These are phyloP conservation scores for Tipula lateralis DNA, from an alignment of 2,888 invertebrate species.

Conservation along the genomic window DNA sequence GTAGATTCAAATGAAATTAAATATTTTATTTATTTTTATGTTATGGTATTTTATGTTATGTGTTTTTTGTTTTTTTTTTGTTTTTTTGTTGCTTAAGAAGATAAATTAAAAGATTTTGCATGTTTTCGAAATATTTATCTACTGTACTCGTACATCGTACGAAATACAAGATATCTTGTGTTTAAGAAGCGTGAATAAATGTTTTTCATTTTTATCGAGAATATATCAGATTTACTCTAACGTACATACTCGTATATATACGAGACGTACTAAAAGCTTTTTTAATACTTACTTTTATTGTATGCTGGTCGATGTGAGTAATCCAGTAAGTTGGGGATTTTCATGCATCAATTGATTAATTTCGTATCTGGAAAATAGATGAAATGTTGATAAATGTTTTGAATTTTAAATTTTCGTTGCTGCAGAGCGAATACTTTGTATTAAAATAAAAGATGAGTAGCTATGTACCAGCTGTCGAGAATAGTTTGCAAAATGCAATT, in stretches of 20 bases:
- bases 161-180: neutral
- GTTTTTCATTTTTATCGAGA: neutral
- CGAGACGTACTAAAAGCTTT: neutral
- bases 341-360: neutral
- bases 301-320: neutral
- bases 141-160: neutral
- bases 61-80: neutral
- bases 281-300: neutral
- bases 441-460: neutral
- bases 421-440: neutral
- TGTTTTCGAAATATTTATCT: conserved; percentile 5
- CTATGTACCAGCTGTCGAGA: neutral
- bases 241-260: neutral
- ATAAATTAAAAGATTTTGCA: conserved; percentile 19
- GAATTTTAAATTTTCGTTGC: neutral
- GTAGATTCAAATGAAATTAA: conserved; percentile 19
- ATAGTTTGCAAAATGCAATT: no score
- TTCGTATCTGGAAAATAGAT: neutral
- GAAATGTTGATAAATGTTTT: neutral
- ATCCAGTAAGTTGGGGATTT: neutral
- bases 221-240: neutral
- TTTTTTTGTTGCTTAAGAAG: neutral
- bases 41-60: neutral
- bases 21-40: conserved; percentile 24
- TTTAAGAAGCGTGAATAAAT: neutral